phyloP scores from a whole-genome alignment of 1,140 invertebrate species.

The Caenorhabditis tropicalis region DNA sequence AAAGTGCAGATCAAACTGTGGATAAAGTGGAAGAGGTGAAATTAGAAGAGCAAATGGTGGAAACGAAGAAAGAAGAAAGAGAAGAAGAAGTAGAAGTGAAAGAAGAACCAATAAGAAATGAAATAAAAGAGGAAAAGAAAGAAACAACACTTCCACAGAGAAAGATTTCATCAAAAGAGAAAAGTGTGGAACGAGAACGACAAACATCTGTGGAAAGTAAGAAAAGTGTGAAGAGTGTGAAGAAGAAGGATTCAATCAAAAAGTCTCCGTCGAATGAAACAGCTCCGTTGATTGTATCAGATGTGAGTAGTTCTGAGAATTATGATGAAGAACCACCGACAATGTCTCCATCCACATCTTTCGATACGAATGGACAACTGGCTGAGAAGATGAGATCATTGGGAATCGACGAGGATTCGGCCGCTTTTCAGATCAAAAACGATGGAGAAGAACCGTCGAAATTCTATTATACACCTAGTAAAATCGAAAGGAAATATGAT shows the following conservation, averaged over 20 bases:
- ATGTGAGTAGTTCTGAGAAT: constrained; percentile 50
- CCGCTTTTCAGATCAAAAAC: constrained; percentile 73
- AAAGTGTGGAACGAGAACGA: constrained; percentile 14
- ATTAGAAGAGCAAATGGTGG: neutral
- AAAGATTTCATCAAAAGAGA: neutral
- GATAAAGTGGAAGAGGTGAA: neutral
- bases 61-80: neutral
- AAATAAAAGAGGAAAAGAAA: neutral
- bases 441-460: constrained; percentile 9
- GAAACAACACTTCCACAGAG: neutral
- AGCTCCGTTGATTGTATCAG: constrained; percentile 51
- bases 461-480: constrained; percentile 77
- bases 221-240: constrained; percentile 75
- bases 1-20: constrained; percentile 10
- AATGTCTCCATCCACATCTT: constrained; percentile 29
- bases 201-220: constrained; percentile 25
- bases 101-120: neutral
- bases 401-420: constrained; percentile 86
- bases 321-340: constrained; percentile 46
- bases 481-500: constrained; percentile 88
- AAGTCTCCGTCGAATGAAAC: constrained; percentile 21
- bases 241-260: constrained; percentile 62
- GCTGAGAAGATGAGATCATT: constrained; percentile 39
- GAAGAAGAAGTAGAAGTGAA: constrained; percentile 26
- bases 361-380: constrained; percentile 30